Base-by-base conservation (phyloP, 2,888 invertebrate species). In the Furcula furcula region DNA sequence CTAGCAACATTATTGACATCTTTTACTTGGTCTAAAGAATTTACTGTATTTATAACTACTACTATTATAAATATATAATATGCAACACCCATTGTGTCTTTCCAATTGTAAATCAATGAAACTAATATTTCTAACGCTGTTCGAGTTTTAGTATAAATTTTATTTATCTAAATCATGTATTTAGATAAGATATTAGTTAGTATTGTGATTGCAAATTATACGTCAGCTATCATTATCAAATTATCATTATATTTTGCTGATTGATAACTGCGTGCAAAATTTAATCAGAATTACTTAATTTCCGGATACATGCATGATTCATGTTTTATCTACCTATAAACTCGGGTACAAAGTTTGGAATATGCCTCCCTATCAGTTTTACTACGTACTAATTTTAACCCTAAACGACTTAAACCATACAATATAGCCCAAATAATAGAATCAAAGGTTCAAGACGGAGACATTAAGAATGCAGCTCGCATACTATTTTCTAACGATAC, bases 21-120 rank as follows among this genome's bases (percentile, higher is more conserved):
- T 21, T 29, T 7, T 1, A 12, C 25, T 16, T 21, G 16, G 6
- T 36, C 20, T 1, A 37, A 23, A 16, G 25, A 13, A 19, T 7
- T 10, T 25, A 58, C 52, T 35, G 20, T 32, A 22, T 39, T 36
- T 3, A 44, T 14, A 39, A 51, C 12, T 7, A 42, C 4, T n/a
- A 23, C 14, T n/a, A 56, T 20, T 3, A 51, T 27, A n/a, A 27
- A 30, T 13, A 45, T 34, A 21, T 34, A 36, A 7, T 10, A 30
- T 7, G 27, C 14, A 6, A 16, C 29, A 34, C 36, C 39, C 55
- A 57, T 55, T 9, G 29, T 25, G 46, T 27, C 55, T 27, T 5
- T 4, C 9, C 27, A 4, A 27, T 27, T n/a, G 15, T 15, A 15
- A 15, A 15, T 4, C 15, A 15, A 2, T 4, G 15, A 6, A 15